These are phyloP conservation scores for Geophilus truncorum DNA, from an alignment of 2,888 invertebrate species.

Conservation along the genomic window DNA sequence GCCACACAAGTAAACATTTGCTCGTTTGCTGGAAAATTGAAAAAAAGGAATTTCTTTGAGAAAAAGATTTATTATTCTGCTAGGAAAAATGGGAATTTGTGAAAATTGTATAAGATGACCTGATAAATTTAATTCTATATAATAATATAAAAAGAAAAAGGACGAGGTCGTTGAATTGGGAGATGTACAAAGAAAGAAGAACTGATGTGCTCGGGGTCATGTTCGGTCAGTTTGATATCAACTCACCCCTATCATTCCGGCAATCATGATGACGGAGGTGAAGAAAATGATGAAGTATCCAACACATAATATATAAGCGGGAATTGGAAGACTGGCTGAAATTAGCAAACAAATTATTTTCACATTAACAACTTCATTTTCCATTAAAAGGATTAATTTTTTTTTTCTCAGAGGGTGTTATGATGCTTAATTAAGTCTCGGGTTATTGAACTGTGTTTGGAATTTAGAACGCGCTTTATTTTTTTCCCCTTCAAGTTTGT, in stretches of 20 bases:
- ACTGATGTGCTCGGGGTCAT: not conserved
- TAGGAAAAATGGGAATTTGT: not conserved
- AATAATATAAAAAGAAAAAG: not conserved
- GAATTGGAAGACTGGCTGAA: slow-evolving; percentile 51
- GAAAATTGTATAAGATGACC: not conserved
- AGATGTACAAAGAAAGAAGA: not conserved
- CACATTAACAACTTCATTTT: not conserved
- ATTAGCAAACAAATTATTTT: slow-evolving; percentile 34
- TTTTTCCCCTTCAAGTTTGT: not conserved
- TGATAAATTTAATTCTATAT: not conserved
- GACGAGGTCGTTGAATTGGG: not conserved
- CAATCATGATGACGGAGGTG: slow-evolving; percentile 53
- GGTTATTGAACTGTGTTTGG: not conserved
- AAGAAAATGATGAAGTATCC: slow-evolving; percentile 54
- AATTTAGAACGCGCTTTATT: not conserved
- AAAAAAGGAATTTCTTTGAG: slow-evolving; percentile 19
- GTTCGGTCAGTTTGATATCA: slow-evolving; percentile 5
- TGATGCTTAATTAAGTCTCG: not conserved
- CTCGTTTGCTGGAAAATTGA: slow-evolving; percentile 52
- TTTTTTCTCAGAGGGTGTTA: not conserved
- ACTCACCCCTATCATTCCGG: slow-evolving; percentile 55
- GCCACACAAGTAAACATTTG: slow-evolving; percentile 54
- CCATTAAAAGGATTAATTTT: not conserved
- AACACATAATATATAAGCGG: slow-evolving; percentile 53
- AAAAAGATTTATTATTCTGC: not conserved